phyloP scores from a whole-genome alignment of 2,888 invertebrate genomes.

The Zaprionus lineosus region DNA sequence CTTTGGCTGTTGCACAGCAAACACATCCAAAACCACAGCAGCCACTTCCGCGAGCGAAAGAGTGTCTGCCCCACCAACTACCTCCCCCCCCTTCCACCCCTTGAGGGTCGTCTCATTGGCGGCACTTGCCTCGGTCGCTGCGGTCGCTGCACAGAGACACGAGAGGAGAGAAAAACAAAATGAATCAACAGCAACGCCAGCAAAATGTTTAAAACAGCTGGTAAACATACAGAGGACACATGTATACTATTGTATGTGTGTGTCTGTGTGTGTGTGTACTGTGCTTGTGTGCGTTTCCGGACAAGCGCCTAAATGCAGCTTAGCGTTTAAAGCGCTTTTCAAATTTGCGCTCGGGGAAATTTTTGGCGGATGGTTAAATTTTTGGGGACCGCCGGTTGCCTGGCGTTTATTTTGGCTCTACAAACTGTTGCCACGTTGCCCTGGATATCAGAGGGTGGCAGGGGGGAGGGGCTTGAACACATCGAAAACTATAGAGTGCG shows the following conservation, averaged over 20 bases:
- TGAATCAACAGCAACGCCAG: constrained; percentile 38
- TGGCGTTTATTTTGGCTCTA: constrained; percentile 58
- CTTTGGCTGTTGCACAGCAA: constrained; percentile 43
- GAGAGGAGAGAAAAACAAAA: not conserved
- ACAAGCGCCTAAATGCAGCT: constrained; percentile 67
- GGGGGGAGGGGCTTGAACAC: not conserved
- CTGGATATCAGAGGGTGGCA: constrained; percentile 17
- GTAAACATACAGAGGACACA: constrained; percentile 56
- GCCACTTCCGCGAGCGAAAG: constrained; percentile 64
- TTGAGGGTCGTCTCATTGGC: constrained; percentile 32
- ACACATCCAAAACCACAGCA: constrained; percentile 61
- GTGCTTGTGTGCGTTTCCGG: constrained; percentile 20
- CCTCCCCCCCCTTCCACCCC: not conserved
- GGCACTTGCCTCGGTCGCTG: constrained; percentile 18
- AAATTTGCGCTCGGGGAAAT: constrained; percentile 53
- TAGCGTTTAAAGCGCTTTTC: constrained; percentile 67
- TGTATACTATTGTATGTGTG: not conserved
- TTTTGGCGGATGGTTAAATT: constrained; percentile 32
- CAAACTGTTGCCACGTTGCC: constrained; percentile 47
- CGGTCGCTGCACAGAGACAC: constrained; percentile 25
- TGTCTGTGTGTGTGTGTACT: not conserved
- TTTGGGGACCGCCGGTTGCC: constrained; percentile 36
- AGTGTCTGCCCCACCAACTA: constrained; percentile 30
- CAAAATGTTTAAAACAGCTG: constrained; percentile 69
- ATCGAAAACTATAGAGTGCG: no score